Evolutionary conservation across 1,140 invertebrate species (phyloP), one percentile per base, ranked within the genome.

Genomic region (Dufourea novaeangliae): DNA sequence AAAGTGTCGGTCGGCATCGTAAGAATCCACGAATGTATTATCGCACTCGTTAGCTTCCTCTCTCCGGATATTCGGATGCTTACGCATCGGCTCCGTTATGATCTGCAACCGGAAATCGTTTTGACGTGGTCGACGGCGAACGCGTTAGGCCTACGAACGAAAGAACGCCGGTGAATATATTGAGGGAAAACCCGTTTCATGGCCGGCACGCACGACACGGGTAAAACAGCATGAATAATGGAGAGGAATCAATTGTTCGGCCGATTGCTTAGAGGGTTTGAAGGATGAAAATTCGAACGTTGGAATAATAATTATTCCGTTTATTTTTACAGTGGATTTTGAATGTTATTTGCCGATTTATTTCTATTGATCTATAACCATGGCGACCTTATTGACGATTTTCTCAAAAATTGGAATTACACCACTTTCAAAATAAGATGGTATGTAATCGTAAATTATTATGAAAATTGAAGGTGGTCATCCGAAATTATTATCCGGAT

Each of bases 211-310:
- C 41, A 46, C 46, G 37, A 57, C 66, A 39, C 39, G n/a, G 32
- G 68, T 41, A 32, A 78, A 57, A 73, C 66, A 32, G n/a, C 41
- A 59, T 79, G 59, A 66, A 74, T 78, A 74, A 74, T 75, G 46
- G 59, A 64, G 59, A 64, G 14, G 22, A 25, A 37, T 72, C n/a
- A 17, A 25, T 64, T 29, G 41, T 25, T n/a, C 29, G 32, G 39
- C 11, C 1, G 14, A 22, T 29, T 27, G 34, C 32, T 20, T 44
- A 14, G 22, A 4, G 20, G 20, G 2, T 6, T 37, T 10, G 0
- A 12, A 29, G 41, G 34, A 59, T 22, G 29, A 57, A 57, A 57
- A 57, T 67, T 34, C 20, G 29, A 56, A 3, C n/a, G 8, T 7
- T 10, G 10, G 8, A 56, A 44, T 17, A 32, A 46, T 72, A 46